Conservation (phyloP, 1,140 invertebrate species). For the Bombus turneri region DNA sequence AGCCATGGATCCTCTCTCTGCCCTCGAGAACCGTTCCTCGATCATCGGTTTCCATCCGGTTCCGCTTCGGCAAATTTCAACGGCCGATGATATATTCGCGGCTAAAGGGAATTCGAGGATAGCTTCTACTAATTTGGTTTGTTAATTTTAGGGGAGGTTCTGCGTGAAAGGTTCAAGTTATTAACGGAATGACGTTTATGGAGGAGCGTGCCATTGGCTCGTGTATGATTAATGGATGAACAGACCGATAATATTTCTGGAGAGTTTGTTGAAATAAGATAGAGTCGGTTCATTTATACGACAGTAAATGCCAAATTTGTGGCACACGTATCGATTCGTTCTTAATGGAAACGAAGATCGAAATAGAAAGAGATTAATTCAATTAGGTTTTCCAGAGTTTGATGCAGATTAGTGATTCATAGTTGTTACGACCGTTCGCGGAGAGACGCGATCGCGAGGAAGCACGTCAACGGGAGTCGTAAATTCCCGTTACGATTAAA, state of each 20-base stretch:
- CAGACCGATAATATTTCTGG: background rate
- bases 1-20: background rate
- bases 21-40: background rate
- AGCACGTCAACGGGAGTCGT: too few species aligned
- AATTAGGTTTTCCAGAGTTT: too few species aligned
- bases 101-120: background rate
- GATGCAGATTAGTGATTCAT: too few species aligned
- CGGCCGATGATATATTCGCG: background rate
- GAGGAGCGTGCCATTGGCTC: background rate
- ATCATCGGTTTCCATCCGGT: background rate
- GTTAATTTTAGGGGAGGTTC: background rate
- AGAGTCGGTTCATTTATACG: too few species aligned
- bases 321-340: too few species aligned
- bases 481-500: too few species aligned
- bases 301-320: too few species aligned
- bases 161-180: background rate
- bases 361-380: too few species aligned
- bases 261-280: too few species aligned
- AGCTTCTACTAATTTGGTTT: conserved; percentile 7
- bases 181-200: background rate
- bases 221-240: background rate
- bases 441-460: too few species aligned
- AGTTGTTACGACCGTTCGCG: too few species aligned
- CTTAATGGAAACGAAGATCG: too few species aligned
- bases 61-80: background rate